phyloP scores from a whole-genome alignment of 2,797 vertebrate species.

The Paedocypris micromegethes region DNA sequence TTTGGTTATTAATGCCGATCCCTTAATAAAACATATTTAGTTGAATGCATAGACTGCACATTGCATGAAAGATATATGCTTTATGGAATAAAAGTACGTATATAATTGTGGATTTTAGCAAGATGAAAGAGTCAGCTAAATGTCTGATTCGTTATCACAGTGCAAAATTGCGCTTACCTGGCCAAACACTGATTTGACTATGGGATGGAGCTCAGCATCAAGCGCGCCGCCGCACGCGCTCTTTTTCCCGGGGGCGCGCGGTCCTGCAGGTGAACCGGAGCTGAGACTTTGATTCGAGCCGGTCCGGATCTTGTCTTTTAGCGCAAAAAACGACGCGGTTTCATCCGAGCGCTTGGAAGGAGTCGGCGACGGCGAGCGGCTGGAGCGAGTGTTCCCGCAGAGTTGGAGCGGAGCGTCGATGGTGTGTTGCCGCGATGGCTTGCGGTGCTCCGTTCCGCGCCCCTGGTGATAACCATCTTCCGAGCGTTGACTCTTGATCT shows the following conservation, averaged over 20 bases:
- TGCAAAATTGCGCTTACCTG: conserved; percentile 66
- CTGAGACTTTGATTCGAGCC: conserved; percentile 61
- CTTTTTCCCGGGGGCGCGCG: conserved; percentile 55
- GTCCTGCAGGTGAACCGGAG: conserved; percentile 53
- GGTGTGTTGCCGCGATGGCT: conserved; percentile 33
- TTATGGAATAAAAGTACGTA: too few species aligned
- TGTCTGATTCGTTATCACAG: not conserved
- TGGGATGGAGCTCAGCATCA: conserved; percentile 73
- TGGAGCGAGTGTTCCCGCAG: conserved; percentile 46
- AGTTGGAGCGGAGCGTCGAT: conserved; percentile 48
- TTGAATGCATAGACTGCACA: too few species aligned
- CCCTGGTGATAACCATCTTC: conserved; percentile 62
- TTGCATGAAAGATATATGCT: too few species aligned
- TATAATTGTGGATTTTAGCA: not conserved
- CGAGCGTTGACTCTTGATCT: conserved; percentile 49
- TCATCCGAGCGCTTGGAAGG: conserved; percentile 62
- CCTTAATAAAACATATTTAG: not conserved
- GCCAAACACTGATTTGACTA: conserved; percentile 87
- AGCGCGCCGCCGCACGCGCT: conserved; percentile 55
- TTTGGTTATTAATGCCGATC: not conserved
- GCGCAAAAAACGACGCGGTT: conserved; percentile 67
- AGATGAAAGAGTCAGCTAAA: conserved; percentile 1
- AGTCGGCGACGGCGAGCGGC: conserved; percentile 58
- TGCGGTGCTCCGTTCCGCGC: conserved; percentile 46
- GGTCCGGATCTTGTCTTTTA: conserved; percentile 58